Evolutionary conservation across 2,797 vertebrate species (phyloP), one percentile per base, ranked within the genome.

Genomic region (Euphonia xanthogaster): DNA sequence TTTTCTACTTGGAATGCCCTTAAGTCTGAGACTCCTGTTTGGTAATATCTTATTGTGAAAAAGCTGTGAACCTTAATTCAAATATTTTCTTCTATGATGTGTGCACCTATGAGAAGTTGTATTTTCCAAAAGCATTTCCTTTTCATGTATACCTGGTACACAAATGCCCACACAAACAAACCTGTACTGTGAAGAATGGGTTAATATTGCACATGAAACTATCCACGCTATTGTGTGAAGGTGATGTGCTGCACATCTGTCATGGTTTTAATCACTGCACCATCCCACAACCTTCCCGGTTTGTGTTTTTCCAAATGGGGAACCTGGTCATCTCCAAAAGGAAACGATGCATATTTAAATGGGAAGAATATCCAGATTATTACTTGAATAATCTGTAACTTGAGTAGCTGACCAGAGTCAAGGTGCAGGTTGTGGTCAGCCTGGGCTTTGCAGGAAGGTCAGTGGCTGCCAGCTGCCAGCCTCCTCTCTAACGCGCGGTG

Each of bases 301-400:
- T 61, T 71, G n/a, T 51, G 35, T 61, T n/a, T 73, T 71, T 60
- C 31, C 63, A 76, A 48, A 60, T 2, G 10, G 15, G 19, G 79
- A 85, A 48, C 12, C 4, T 50, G 44, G 13, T 51, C 27, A 40
- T 33, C 37, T 80, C 61, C 20, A 16, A 20, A 53, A 62, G 21
- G 57, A 66, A 85, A 63, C 0, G 1, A n/a, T 5, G 24, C 2
- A 3, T 62, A 3, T 13, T 55, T 53, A 55, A 62, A 28, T 7
- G 30, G 31, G n/a, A 65, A 71, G 14, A 31, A 23, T n/a, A 17
- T 53, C 55, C 27, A 35, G 55, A 23, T 27, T 3, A 1, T 54
- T 31, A 27, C 23, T 42, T 16, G 44, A 53, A 12, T 39, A 31
- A 5, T 30, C 58, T 28, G 27, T 60, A 31, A 24, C 25, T 33